Conservation (phyloP, 1,140 invertebrate genomes). For the Camponotus pennsylvanicus region DNA sequence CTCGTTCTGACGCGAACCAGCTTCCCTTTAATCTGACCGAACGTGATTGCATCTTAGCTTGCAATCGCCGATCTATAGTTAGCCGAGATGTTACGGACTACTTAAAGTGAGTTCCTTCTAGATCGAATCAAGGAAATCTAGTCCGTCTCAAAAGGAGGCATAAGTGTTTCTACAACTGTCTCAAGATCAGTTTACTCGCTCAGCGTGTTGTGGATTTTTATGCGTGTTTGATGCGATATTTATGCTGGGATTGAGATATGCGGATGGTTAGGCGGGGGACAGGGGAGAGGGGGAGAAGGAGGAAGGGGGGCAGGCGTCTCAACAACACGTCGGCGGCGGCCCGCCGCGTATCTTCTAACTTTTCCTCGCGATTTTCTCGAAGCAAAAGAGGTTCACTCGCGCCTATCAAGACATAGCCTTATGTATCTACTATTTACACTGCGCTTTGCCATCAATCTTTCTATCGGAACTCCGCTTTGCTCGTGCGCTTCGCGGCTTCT, state of each 20-base stretch:
- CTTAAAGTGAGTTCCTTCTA: slow-evolving; percentile 2
- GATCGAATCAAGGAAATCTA: neutral
- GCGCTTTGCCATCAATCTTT: slow-evolving; percentile 31
- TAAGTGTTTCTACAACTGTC: slow-evolving; percentile 52
- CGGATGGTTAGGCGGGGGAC: slow-evolving; percentile 46
- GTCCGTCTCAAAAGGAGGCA: slow-evolving; percentile 41
- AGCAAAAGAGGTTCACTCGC: slow-evolving; percentile 62
- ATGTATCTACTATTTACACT: slow-evolving; percentile 73
- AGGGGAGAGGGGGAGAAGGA: slow-evolving; percentile 55
- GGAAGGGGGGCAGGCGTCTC: slow-evolving; percentile 78
- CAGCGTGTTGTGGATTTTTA: slow-evolving; percentile 46
- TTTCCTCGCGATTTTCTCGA: slow-evolving; percentile 67
- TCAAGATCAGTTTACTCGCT: slow-evolving; percentile 48
- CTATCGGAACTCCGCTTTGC: slow-evolving; percentile 47
- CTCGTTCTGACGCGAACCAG: neutral
- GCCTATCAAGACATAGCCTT: slow-evolving; percentile 69
- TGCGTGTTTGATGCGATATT: slow-evolving; percentile 61
- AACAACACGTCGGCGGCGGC: slow-evolving; percentile 80
- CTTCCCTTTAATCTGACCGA: slow-evolving; percentile 38
- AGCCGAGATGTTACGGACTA: neutral
- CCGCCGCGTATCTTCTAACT: slow-evolving; percentile 73
- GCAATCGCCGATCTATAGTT: neutral
- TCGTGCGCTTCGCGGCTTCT: slow-evolving; percentile 35
- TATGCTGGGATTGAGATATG: slow-evolving; percentile 50
- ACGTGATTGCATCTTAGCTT: neutral